Base-by-base conservation (phyloP, 2,113 vertebrate species). In the Silurus asotus region DNA sequence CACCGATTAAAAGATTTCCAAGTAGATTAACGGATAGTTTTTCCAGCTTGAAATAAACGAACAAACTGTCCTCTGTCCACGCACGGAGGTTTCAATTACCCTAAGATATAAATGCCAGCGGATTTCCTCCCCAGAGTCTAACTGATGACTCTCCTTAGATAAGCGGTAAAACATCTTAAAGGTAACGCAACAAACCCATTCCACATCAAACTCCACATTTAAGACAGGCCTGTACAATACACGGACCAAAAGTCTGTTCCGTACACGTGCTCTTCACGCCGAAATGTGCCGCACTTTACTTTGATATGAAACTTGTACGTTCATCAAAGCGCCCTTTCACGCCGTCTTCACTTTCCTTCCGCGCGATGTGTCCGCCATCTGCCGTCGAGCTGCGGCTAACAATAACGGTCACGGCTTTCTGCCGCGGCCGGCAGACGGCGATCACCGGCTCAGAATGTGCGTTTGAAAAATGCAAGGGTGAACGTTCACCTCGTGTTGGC, bases 401-500 rank as follows among this genome's bases (percentile, higher is more conserved):
- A 62, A 83, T 83, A 48, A 77, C 76, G 53, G 64, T 75, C 25
- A 59, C 53, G 84, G 17, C 28, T 65, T 53, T 78, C 72, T 53
- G 19, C 11, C 49, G 53, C 51, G 19, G 81, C 88, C 77, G 23
- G 79, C 83, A 87, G 83, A 86, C 78, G 48, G 78, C 85, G 48
- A 85, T 87, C 64, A 74, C 55, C 61, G 86, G 62, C 58, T 53
- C n/a, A 74, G 78, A 86, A 81, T 82, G 84, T 72, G 65, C 53
- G 28, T 13, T 74, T 4, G 37, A 67, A 76, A 76, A 84, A 84
- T 37, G 56, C 81, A 28, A 53, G 51, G 45, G 84, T 75, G 81
- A 62, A 82, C 56, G 23, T 74, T 72, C 78, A 83, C 83, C 82
- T 11, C 82, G 76, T 62, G 88, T 86, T 82, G 88, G 83, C 83